Evolutionary conservation across 2,113 vertebrate species (phyloP), one percentile per base, ranked within the genome.

Genomic region (Leptosomus discolor): DNA sequence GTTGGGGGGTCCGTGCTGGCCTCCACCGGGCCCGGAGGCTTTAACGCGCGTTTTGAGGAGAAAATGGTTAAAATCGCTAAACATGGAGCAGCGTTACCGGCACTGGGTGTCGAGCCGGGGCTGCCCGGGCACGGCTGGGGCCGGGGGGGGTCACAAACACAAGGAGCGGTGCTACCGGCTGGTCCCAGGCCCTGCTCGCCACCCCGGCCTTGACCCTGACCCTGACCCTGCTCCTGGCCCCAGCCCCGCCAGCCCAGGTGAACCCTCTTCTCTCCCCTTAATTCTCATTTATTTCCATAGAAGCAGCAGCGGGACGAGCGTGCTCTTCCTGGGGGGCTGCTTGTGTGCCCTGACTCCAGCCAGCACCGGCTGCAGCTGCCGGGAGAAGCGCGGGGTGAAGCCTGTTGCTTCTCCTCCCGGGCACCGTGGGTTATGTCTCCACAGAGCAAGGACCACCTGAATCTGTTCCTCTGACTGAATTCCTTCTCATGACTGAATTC

Each of bases 261-360:
- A 43, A 6, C 11, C 13, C 7, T 29, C 19, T 19, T 39, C 58
- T 30, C 39, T 51, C 43, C 58, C n/a, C 48, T 24, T 2, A 21
- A 15, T 53, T 54, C 39, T 19, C 43, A 1, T 23, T 51, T 10
- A 37, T 37, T n/a, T 19, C 8, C 77, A 0, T 1, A 3, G 39
- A 26, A 36, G 13, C 16, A 1, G 37, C 39, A 23, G 1, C 17
- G 39, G 71, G 70, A 7, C 2, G 37, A 22, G 56, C 9, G 29
- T 11, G 43, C 18, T 6, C 3, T 48, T 8, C 22, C 60, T 9
- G 11, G 29, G 41, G 41, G 27, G 41, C 60, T 11, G 56, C 56
- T 9, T 11, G 2, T 3, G 1, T 2, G 34, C 51, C 18, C 22
- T 1, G 43, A 12, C 3, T 69, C 23, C n/a, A 2, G 3, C 39